Percentiles rank a stretch among this genome's conserved stretches.
Evolutionary conservation across 2,888 invertebrate species (phyloP).

Genomic region (Cenopis cana): DNA sequence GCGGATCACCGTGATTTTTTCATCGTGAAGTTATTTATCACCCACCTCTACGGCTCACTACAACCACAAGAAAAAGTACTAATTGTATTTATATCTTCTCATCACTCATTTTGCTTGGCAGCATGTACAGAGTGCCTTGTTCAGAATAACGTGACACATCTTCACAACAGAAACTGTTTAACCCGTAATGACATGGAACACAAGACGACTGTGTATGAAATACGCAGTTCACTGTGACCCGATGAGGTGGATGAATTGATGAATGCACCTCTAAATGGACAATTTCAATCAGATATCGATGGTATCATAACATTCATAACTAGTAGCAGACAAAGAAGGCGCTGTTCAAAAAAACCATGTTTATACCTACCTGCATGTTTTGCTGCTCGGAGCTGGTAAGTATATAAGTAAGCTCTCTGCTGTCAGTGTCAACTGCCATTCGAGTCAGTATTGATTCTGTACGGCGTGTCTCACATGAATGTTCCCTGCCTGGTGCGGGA

Average conservation of each 20-base stretch:
- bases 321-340: constrained; percentile 1
- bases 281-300: constrained; percentile 7
- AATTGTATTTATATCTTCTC: not conserved
- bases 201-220: constrained; percentile 15
- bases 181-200: constrained; percentile 14
- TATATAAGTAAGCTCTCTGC: too few relatives aligned
- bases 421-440: too few relatives aligned
- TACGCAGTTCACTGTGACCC: not conserved
- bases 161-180: constrained; percentile 22
- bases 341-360: not conserved
- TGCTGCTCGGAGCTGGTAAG: too few relatives aligned
- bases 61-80: constrained; percentile 1
- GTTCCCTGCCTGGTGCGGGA: too few relatives aligned
- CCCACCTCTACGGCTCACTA: not conserved
- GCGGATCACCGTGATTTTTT: too few relatives aligned
- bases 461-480: too few relatives aligned
- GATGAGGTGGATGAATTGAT: not conserved
- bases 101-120: not conserved
- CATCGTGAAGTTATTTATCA: too few relatives aligned
- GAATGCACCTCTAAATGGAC: not conserved
- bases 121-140: constrained; percentile 18
- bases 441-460: too few relatives aligned
- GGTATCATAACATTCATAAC: constrained; percentile 17
- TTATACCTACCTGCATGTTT: not conserved
- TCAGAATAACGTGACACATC: constrained; percentile 22